phyloP scores from a whole-genome alignment of 2,888 invertebrate genomes.

The Torymus texanus region DNA sequence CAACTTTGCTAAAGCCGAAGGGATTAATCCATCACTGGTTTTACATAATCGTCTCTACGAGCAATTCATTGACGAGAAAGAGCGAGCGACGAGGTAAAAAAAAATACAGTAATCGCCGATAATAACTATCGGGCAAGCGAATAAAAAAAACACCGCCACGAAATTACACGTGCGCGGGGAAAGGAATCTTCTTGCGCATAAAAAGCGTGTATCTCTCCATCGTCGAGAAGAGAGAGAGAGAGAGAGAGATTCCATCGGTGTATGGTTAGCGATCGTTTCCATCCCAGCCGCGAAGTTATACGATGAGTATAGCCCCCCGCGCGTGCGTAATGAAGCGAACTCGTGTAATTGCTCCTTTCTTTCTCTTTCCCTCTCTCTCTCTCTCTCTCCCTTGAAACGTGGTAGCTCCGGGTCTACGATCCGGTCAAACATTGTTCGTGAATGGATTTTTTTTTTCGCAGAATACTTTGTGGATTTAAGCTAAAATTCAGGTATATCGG shows the following conservation, averaged over 20 bases:
- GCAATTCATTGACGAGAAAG: background rate
- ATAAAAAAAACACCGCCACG: background rate
- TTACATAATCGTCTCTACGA: slow-evolving; percentile 18
- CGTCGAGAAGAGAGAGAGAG: no score
- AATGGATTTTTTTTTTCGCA: no score
- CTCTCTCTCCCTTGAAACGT: no score
- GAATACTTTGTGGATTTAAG: no score
- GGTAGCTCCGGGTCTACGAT: no score
- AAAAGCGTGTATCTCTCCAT: slow-evolving; percentile 29
- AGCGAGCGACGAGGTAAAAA: background rate
- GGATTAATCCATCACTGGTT: slow-evolving; percentile 15
- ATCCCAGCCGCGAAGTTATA: slow-evolving; percentile 6
- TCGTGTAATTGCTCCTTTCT: slow-evolving; percentile 30
- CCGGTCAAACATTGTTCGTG: no score
- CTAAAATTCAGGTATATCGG: no score
- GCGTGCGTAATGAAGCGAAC: slow-evolving; percentile 14
- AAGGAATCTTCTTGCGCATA: slow-evolving; percentile 12
- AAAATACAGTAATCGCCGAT: slow-evolving; percentile 21
- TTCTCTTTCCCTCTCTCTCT: background rate
- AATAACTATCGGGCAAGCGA: slow-evolving; percentile 16
- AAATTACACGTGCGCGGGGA: slow-evolving; percentile 5
- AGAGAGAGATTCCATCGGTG: slow-evolving; percentile 17
- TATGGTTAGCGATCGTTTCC: slow-evolving; percentile 32
- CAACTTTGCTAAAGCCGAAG: background rate
- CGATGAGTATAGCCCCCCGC: background rate